A percentile compares a stretch with the other conserved stretches of the same genome.
Conservation (phyloP, 2,113 vertebrate genomes). For the Sardina pilchardus region DNA sequence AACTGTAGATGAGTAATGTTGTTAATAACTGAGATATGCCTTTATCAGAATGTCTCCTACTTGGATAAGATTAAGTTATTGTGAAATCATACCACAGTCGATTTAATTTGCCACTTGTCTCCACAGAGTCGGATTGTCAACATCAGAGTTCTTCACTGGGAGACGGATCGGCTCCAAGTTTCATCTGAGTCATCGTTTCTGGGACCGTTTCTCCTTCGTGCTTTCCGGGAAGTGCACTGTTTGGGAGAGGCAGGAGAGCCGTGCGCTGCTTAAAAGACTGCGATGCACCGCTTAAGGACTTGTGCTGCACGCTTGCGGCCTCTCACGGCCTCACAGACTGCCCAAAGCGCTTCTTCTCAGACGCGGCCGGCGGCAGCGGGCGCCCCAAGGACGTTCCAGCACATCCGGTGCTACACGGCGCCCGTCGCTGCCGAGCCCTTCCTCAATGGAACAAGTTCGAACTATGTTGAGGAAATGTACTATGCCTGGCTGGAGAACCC, state of each 20-base stretch:
- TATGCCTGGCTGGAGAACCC: conserved; percentile 93
- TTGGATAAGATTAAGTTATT: no score
- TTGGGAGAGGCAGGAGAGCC: conserved; percentile 37
- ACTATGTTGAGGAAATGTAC: conserved; percentile 98
- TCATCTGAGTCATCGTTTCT: neutral
- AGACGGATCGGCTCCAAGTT: neutral
- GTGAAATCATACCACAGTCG: neutral
- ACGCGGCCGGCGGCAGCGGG: conserved; percentile 61
- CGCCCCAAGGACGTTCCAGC: conserved; percentile 79
- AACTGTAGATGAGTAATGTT: no score
- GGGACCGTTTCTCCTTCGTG: neutral
- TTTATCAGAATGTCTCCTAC: no score
- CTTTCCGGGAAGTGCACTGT: neutral
- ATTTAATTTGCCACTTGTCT: neutral
- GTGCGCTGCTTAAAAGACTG: conserved; percentile 58
- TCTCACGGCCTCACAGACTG: conserved; percentile 76
- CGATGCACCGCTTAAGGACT: conserved; percentile 92
- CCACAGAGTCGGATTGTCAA: neutral
- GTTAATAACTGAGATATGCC: no score
- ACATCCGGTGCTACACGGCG: conserved; percentile 72
- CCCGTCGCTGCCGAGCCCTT: conserved; percentile 85
- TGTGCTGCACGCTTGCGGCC: conserved; percentile 82
- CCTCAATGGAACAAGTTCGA: conserved; percentile 89
- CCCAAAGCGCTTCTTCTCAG: conserved; percentile 72
- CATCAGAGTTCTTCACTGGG: neutral